phyloP scores from a whole-genome alignment of 2,888 invertebrate species.

The Lasius platythorax region DNA sequence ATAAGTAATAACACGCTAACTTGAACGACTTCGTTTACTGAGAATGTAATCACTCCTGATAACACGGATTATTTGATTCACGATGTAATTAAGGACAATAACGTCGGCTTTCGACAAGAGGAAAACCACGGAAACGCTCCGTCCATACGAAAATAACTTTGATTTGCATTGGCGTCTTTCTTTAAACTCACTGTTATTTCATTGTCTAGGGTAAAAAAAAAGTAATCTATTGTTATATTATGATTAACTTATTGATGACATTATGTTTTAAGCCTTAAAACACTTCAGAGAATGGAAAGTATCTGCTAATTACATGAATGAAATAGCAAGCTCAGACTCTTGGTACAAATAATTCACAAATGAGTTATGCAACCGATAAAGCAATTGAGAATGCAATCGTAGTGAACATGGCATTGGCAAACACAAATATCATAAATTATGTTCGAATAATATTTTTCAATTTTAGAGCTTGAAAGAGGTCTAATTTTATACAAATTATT shows the following conservation, averaged over 20 bases:
- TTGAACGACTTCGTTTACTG: constrained; percentile 25
- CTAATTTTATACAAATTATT: neutral
- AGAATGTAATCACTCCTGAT: constrained; percentile 35
- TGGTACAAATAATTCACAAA: constrained; percentile 39
- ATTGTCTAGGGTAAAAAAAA: constrained; percentile 50
- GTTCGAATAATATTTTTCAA: neutral
- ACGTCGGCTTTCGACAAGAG: constrained; percentile 71
- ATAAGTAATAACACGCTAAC: constrained; percentile 45
- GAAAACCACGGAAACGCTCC: constrained; percentile 73
- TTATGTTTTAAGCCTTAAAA: neutral
- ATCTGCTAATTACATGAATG: constrained; percentile 13
- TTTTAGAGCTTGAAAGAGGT: neutral
- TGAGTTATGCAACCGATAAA: constrained; percentile 1
- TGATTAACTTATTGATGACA: constrained; percentile 1
- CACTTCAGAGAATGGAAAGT: neutral
- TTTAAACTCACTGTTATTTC: constrained; percentile 61
- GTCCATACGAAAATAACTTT: constrained; percentile 70
- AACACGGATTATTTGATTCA: constrained; percentile 59
- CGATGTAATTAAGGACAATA: constrained; percentile 74
- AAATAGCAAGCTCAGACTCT: constrained; percentile 27
- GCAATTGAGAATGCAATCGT: constrained; percentile 18
- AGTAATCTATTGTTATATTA: neutral
- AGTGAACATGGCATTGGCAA: neutral
- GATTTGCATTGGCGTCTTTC: constrained; percentile 64
- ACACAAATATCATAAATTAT: neutral